These are phyloP conservation scores for Willisornis vidua DNA, from an alignment of 2,113 vertebrate species.

Conservation along the genomic window DNA sequence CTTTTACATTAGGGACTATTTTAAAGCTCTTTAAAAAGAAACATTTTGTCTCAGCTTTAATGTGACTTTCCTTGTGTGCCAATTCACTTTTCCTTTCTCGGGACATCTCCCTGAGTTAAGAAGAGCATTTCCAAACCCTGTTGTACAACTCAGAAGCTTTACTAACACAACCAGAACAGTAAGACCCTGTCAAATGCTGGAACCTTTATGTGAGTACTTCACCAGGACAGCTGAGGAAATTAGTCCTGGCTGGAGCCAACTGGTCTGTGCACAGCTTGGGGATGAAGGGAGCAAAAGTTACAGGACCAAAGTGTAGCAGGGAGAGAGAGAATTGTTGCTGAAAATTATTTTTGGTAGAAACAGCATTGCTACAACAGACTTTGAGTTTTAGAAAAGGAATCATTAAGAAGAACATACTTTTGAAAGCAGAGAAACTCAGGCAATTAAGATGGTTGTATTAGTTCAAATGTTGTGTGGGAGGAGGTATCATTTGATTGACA, in stretches of 20 bases:
- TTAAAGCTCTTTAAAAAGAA: constrained; percentile 43
- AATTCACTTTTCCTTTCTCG: not conserved
- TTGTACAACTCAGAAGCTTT: not conserved
- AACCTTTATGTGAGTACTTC: not conserved
- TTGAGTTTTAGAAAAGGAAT: constrained; percentile 23
- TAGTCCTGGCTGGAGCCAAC: constrained; percentile 17
- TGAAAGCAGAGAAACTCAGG: not conserved
- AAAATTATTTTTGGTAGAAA: constrained; percentile 19
- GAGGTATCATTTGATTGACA: constrained; percentile 61
- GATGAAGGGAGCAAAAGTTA: constrained; percentile 30
- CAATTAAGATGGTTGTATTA: constrained; percentile 27
- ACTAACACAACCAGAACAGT: not conserved
- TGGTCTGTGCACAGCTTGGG: not conserved
- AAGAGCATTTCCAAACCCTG: not conserved
- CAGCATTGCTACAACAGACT: constrained; percentile 25
- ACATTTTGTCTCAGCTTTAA: constrained; percentile 16
- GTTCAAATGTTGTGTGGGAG: constrained; percentile 23
- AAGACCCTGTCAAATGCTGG: not conserved
- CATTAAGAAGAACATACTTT: not conserved
- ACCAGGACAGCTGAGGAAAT: constrained; percentile 29
- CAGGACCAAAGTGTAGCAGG: not conserved
- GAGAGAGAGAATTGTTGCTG: not conserved
- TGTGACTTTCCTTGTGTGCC: not conserved
- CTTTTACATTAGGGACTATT: constrained; percentile 45
- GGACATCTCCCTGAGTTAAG: not conserved